A percentile compares a stretch with the other conserved stretches of the same genome.
These are phyloP conservation scores for Sclerurus mexicanus DNA, from an alignment of 2,113 vertebrate species.

Conservation along the genomic window DNA sequence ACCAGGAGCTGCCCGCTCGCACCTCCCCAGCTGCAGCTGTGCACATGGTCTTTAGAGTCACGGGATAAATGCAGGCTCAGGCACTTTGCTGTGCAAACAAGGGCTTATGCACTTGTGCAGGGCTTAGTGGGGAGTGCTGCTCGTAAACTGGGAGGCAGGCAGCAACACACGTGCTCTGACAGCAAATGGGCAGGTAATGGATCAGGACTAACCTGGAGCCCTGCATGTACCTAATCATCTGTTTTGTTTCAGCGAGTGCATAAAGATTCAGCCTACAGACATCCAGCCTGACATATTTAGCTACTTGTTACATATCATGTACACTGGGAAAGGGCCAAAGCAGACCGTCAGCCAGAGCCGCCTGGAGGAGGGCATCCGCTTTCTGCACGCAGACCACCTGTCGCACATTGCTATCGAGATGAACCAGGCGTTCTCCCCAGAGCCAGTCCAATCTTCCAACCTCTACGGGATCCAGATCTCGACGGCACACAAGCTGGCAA, in stretches of 20 bases:
- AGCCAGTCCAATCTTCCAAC: slow-evolving; percentile 89
- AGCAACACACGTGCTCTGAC: fast-evolving
- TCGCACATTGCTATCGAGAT: slow-evolving; percentile 81
- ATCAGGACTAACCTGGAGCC: not conserved
- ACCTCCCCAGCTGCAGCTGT: not conserved
- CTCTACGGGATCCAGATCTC: slow-evolving; percentile 98
- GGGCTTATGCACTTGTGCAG: not conserved
- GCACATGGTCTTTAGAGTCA: not conserved
- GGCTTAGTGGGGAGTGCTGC: not conserved
- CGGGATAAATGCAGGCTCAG: not conserved
- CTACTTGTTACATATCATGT: slow-evolving; percentile 98
- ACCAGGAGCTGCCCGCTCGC: not conserved
- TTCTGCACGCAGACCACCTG: slow-evolving; percentile 94
- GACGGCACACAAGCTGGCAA: slow-evolving; percentile 81
- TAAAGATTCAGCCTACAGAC: slow-evolving; percentile 97
- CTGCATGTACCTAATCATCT: not conserved
- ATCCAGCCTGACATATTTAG: slow-evolving; percentile 99
- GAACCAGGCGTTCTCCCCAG: slow-evolving; percentile 73
- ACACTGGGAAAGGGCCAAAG: slow-evolving; percentile 91
- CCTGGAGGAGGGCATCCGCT: slow-evolving; percentile 93
- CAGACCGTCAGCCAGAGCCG: slow-evolving; percentile 89
- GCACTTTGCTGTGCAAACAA: not conserved
- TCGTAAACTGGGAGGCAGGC: not conserved
- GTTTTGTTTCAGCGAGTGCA: slow-evolving; percentile 88
- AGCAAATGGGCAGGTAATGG: not conserved